A percentile compares a stretch with the other conserved stretches of the same genome.
Evolutionary conservation across 2,113 vertebrate genomes (phyloP).

Genomic region (Pipra filicauda): DNA sequence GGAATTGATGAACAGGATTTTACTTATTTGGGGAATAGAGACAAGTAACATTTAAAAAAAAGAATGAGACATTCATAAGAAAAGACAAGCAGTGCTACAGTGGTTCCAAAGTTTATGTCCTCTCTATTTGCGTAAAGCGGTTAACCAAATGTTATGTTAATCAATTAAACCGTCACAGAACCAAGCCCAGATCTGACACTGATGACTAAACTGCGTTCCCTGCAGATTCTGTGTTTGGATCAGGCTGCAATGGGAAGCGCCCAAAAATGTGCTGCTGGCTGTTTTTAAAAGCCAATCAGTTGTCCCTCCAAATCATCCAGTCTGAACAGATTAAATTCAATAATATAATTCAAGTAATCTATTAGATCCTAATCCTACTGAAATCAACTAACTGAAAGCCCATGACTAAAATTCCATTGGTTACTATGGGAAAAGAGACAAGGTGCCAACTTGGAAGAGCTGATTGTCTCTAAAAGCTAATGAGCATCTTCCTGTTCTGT

Average conservation of each 20-base stretch:
- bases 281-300: not conserved
- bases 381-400: not conserved
- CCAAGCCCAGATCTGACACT: not conserved
- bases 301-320: not conserved
- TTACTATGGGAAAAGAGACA: conserved; percentile 19
- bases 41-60: not conserved
- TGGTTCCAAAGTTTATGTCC: not conserved
- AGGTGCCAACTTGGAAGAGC: not conserved
- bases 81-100: conserved; percentile 1
- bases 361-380: not conserved
- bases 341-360: not conserved
- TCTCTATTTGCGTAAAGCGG: not conserved
- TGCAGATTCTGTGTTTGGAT: not conserved
- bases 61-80: not conserved
- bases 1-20: not conserved
- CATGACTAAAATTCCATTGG: not conserved
- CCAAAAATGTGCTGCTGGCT: not conserved
- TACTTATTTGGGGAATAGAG: not conserved
- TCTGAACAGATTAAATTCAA: not conserved
- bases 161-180: not conserved
- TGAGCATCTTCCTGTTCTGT: not conserved
- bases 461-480: conserved; percentile 5
- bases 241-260: not conserved
- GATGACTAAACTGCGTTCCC: not conserved
- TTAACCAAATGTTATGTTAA: conserved; percentile 9